Base-by-base conservation (phyloP, 2,113 vertebrate genomes). In the Rhea pennata region DNA sequence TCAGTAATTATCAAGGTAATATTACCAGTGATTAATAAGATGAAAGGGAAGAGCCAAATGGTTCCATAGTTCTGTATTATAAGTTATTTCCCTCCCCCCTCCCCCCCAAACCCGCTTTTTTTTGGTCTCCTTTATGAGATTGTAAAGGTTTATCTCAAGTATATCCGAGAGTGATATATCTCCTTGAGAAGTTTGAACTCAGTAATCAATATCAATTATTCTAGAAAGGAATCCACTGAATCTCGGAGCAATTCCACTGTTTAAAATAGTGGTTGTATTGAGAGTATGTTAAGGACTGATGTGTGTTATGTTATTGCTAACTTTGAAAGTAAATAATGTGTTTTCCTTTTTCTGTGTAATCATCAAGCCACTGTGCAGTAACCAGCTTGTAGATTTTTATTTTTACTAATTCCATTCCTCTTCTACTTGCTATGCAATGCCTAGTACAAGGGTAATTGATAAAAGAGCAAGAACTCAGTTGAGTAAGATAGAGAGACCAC, bases 391-490 rank as follows among this genome's bases (percentile, higher is more conserved):
- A 83, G 84, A 84, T 80, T 94, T 29, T 91, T 74, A 29, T 7
- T 69, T 90, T 94, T 73, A 87, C n/a, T 76, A 20, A 50, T 91
- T 88, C 59, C 75, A 97, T 96, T 90, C 54, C 80, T 96, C 79
- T 88, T 95, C 59, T 24, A 9, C 61, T 85, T 95, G 85, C 91
- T 93, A 90, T 53, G 82, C 29, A 66, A 77, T 71, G 75, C 83
- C 92, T 97, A 50, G 31, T 64, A 80, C 65, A 81, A 77, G n/a
- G 64, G 72, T 94, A 94, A 93, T 94, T 88, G 93, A 96, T 94
- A 94, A 90, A 95, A 84, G 95, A 88, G 51, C 74, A 84, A 78
- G 83, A 95, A 92, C 65, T 83, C 78, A 81, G 54, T 64, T 94
- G 90, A 95, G 42, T 64, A 84, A 93, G 93, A 97, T 90, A 46